Base-by-base conservation (phyloP, 2,888 invertebrate species). In the Clunio marinus region DNA sequence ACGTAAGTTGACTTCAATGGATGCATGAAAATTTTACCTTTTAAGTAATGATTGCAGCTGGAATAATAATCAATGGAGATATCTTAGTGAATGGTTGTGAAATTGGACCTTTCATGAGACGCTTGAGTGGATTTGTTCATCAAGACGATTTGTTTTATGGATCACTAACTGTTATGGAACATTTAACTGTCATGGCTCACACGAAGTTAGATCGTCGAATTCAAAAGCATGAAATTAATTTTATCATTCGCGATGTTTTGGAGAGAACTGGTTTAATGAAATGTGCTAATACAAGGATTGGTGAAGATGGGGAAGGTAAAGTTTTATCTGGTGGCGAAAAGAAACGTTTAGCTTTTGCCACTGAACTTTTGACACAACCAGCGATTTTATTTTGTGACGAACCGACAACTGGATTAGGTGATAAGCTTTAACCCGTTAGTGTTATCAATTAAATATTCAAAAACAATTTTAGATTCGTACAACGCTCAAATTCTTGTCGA, bases 351-450 rank as follows among this genome's bases (percentile, higher is more conserved):
- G 89, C 96, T 0, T 96, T 97, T 76, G 97, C 96, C 2, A 89
- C 93, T 0, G 96, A 96, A 88, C 81, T 93, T 37, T 78, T 97
- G 67, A 95, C 93, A 45, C 91, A 96, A 79, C 97, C 97, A 0
- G 86, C 90, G 1, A 83, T 98, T 35, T 80, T 98, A 45, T 96
- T 97, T 80, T 92, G 95, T 76, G 97, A 98, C 75, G 97, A 98
- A 75, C 96, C 96, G 5, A 97, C 97, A 0, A 96, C 57, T 3
- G 57, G 57, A 7, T n/a, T n/a, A n/a, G n/a, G n/a, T 57, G 57
- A 20, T 46, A 46, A 46, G 20, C 20, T 46, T 1, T 20, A n/a
- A 20, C 1, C 7, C 20, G 8, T 2, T 46, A 20, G 15, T 46
- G 2, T 17, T 15, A 15, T 46, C 2, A 2, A 17, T 3, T 15